phyloP scores from a whole-genome alignment of 2,797 vertebrate genomes.

The Gorsachius magnificus region DNA sequence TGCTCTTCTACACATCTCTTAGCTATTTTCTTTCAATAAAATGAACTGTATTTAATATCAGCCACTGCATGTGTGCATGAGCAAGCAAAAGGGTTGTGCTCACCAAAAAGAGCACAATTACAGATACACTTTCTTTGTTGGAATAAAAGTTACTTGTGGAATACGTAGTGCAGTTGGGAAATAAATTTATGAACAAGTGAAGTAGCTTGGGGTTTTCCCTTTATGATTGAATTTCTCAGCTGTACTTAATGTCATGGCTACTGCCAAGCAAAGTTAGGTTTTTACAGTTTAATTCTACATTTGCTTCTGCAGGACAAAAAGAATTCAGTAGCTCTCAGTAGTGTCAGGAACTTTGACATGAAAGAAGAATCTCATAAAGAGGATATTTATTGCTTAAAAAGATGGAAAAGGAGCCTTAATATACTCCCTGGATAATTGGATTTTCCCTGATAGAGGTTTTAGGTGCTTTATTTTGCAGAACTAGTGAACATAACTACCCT shows the following conservation, averaged over 20 bases:
- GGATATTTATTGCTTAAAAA: neutral
- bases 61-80: neutral
- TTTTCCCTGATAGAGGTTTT: neutral
- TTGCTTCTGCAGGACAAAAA: neutral
- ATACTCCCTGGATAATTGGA: neutral
- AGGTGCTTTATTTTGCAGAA: neutral
- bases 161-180: neutral
- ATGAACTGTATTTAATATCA: neutral
- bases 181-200: neutral
- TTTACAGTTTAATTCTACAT: neutral
- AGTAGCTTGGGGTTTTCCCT: neutral
- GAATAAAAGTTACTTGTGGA: neutral
- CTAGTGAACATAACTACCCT: neutral
- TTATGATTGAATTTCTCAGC: neutral
- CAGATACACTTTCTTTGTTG: neutral
- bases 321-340: neutral
- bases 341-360: neutral
- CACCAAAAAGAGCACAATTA: neutral
- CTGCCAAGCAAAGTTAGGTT: neutral
- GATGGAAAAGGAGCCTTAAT: neutral
- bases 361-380: neutral
- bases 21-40: neutral
- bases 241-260: neutral
- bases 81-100: neutral
- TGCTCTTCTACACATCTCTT: neutral